Percentiles rank a stretch among this genome's conserved stretches.
Conservation (phyloP, 2,113 vertebrate species). For the Pavo muticus region DNA sequence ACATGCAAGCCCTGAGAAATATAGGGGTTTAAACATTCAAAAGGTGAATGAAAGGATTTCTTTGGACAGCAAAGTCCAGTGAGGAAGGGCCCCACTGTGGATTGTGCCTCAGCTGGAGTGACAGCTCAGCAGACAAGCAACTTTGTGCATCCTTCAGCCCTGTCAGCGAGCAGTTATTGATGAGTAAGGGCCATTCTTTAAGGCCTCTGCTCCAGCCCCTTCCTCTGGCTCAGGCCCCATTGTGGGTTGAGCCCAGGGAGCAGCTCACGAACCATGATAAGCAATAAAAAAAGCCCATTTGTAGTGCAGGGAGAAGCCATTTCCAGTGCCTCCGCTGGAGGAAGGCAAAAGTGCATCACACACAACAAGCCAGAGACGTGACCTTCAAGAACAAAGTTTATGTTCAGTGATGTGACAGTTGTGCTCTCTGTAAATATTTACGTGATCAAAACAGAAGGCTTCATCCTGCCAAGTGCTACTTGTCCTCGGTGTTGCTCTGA, state of each 20-base stretch:
- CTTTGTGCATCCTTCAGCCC: slow-evolving; percentile 61
- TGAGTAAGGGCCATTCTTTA: slow-evolving; percentile 68
- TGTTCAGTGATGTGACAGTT: background rate
- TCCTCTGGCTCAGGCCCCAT: slow-evolving; percentile 45
- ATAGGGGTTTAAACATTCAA: background rate
- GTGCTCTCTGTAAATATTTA: background rate
- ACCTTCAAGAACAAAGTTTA: background rate
- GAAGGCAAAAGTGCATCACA: background rate
- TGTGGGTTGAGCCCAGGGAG: slow-evolving; percentile 55
- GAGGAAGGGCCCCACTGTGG: slow-evolving; percentile 10
- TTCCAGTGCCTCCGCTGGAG: background rate
- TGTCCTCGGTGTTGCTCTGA: background rate
- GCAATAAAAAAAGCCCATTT: slow-evolving; percentile 42
- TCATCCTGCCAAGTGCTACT: background rate
- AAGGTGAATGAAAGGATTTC: background rate
- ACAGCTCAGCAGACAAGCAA: slow-evolving; percentile 66
- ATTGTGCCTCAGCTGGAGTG: slow-evolving; percentile 59
- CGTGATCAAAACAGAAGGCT: background rate
- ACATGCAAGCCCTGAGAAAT: background rate
- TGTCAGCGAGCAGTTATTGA: slow-evolving; percentile 78
- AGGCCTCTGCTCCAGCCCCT: slow-evolving; percentile 45
- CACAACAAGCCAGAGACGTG: background rate
- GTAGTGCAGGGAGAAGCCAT: background rate
- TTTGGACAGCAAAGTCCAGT: background rate
- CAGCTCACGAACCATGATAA: slow-evolving; percentile 56